Evolutionary conservation across 2,888 invertebrate genomes (phyloP), one percentile per base, ranked within the genome.

Genomic region (Pyrrhopygopsis socrates): DNA sequence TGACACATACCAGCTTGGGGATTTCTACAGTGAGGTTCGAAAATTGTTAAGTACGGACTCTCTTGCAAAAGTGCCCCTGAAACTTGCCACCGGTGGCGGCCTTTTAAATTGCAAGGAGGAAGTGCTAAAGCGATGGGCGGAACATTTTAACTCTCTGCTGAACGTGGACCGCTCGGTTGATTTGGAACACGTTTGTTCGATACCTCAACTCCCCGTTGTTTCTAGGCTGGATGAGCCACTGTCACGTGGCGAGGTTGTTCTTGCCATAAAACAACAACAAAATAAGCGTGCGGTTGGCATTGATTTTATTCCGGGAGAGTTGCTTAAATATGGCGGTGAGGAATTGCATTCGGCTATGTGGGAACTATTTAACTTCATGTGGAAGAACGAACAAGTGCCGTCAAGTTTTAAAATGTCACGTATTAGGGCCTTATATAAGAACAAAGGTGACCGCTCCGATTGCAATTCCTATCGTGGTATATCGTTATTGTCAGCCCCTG

Each of bases 1-100:
- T 6, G 79, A 88, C 22, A 81, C 81, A 11, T 81, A 85, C 29
- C 88, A 85, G 60, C 76, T 86, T 5, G 81, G 84, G 20, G 71
- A 73, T n/a, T n/a, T n/a, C n/a, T n/a, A n/a, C n/a, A n/a, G n/a
- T n/a, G n/a, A n/a, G n/a, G n/a, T n/a, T n/a, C n/a, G n/a, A n/a
- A n/a, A n/a, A n/a, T n/a, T n/a, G n/a, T n/a, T n/a, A n/a, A n/a
- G n/a, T n/a, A n/a, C n/a, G n/a, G n/a, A n/a, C n/a, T n/a, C n/a
- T n/a, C n/a, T n/a, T n/a, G n/a, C n/a, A 45, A 45, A 18, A 45
- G 45, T 18, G 20, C 15, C 20, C 20, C 11, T 34, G 11, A 34
- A 34, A 11, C 11, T 11, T 34, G 5, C 11, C 6, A 5, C 5
- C 11, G 34, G 34, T 34, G 11, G 5, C 6, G 6, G 11, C 34